Evolutionary conservation across 2,797 vertebrate genomes (phyloP), one percentile per base, ranked within the genome.

Genomic region (Sebastes melanostomus): DNA sequence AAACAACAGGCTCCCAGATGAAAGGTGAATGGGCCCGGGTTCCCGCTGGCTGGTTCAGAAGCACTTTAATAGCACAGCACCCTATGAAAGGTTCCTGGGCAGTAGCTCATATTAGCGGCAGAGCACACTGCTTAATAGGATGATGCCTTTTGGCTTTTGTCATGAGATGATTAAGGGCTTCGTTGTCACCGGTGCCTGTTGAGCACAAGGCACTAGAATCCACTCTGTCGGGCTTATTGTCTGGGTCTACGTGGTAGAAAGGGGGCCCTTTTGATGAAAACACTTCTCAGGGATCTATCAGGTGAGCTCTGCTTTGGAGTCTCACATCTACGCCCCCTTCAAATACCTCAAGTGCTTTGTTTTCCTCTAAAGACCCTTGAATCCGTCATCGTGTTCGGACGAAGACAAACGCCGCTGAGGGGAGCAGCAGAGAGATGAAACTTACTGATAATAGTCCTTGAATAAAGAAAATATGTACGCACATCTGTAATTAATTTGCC

Each of bases 71-170:
- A 97, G 96, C 94, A 60, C 94, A 93, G 94, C 95, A 36, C 83
- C 84, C 87, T 72, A 93, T 97, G 96, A 98, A 97, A 98, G 97
- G 96, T 96, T 97, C 96, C 96, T 90, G 97, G 97, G 96, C 96
- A 96, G 97, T 95, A 94, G 96, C 97, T 96, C 82, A 96, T 96
- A 97, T 98, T 97, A 97, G 96, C 96, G 92, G 96, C 96, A 91
- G 94, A 96, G 96, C 97, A 96, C 96, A 96, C 96, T 96, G 96
- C 96, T 97, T 97, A 98, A 98, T 98, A 96, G 97, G 97, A 98
- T 98, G 97, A 98, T 97, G 97, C 97, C 97, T 98, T 98, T 97
- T 97, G 97, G 96, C 97, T 97, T 98, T 99, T 99, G 98, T 99
- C 96, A 95, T 93, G 92, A 98, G 97, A 97, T 98, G 98, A 99